Percentiles rank a stretch among this genome's conserved stretches.
Evolutionary conservation across 2,797 vertebrate genomes (phyloP).

Genomic region (Lacerta bilineata): DNA sequence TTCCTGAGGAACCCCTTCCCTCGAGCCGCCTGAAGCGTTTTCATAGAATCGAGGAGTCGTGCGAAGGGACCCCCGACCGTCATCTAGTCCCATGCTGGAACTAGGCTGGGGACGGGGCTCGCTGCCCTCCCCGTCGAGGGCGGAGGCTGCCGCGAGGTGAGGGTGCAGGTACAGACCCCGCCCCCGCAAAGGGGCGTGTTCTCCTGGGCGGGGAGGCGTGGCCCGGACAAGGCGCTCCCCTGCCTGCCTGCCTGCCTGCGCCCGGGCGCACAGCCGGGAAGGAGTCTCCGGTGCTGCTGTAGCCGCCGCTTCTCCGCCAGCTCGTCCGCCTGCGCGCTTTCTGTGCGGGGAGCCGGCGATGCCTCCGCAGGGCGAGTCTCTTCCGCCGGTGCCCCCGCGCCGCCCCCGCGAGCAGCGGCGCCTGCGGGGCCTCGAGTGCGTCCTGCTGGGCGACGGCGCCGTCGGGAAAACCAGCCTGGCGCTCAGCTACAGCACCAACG

Average conservation of each 20-base stretch:
- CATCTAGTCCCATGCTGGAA: no score
- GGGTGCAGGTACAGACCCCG: neutral
- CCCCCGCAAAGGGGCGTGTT: slow-evolving; percentile 48
- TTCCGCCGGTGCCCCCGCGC: slow-evolving; percentile 35
- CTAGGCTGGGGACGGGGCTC: no score
- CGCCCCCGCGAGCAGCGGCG: slow-evolving; percentile 7
- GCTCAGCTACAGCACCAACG: slow-evolving; percentile 89
- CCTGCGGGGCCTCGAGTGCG: slow-evolving; percentile 83
- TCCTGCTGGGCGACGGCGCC: slow-evolving; percentile 88
- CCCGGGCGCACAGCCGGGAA: neutral
- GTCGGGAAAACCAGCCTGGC: slow-evolving; percentile 90
- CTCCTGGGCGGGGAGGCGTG: slow-evolving; percentile 41
- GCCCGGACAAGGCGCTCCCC: slow-evolving; percentile 43
- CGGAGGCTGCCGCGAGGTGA: no score
- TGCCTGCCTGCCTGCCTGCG: neutral
- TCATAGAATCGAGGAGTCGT: no score
- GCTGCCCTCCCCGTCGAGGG: no score
- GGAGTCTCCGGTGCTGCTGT: neutral
- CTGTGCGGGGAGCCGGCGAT: slow-evolving; percentile 40
- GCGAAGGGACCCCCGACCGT: no score
- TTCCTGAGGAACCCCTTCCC: no score
- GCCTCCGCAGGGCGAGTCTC: slow-evolving; percentile 57
- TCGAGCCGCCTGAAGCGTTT: no score
- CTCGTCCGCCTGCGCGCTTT: neutral
- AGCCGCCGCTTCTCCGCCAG: neutral